Evolutionary conservation across 2,797 vertebrate genomes (phyloP), one percentile per base, ranked within the genome.

Genomic region (Siniperca obscura): DNA sequence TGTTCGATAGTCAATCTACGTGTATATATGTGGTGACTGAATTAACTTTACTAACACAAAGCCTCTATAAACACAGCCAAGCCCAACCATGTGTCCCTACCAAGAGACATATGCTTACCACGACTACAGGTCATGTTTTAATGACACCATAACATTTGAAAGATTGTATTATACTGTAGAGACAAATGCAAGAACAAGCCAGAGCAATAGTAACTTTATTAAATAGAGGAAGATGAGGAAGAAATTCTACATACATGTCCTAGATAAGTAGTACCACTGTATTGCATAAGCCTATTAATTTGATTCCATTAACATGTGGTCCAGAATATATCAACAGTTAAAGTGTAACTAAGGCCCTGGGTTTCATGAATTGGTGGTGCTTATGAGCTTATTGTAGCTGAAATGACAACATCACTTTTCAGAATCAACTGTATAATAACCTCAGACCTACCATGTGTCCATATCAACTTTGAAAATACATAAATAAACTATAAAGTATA

Each of bases 381-480:
- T 76, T 12, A 76, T 10, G 22, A 25, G 30, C 2, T 38, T 25
- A 27, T 7, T 53, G 36, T 12, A 22, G 53, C 27, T 48, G 30
- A 25, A 64, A 40, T 48, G 46, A 48, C 14, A 62, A 17, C 48
- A 21, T n/a, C 0, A 25, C 40, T 50, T 85, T 77, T 73, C 40
- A 76, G 42, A 59, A 73, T 59, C 34, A 64, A 36, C 7, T 36
- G 30, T 34, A 57, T 56, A 68, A 16, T 14, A 42, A 76, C 48
- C 30, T 80, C 22, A 65, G 9, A 17, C 11, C 38, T 19, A 14
- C 12, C 9, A n/a, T 7, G 34, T 74, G 55, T 57, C 13, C 3
- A 42, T 5, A 34, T 6, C 6, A 21, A 17, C 19, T 50, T 38
- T 25, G 5, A 66, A 56, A 66, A 2, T 13, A 46, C n/a, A 21